These are phyloP conservation scores for Saturnia japonica DNA, from an alignment of 2,888 invertebrate genomes.

Conservation along the genomic window DNA sequence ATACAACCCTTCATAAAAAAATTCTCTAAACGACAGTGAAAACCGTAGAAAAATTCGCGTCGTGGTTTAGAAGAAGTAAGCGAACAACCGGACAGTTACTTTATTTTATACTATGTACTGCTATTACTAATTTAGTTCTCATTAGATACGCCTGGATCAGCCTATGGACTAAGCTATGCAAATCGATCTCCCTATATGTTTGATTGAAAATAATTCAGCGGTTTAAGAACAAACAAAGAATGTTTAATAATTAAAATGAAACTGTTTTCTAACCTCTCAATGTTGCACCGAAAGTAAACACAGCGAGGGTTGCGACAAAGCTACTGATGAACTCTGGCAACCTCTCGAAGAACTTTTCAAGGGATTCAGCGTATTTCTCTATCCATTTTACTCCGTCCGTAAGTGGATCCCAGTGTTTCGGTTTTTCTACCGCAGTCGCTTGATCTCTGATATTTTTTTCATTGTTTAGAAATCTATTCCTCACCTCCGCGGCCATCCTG, in stretches of 20 bases:
- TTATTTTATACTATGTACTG: too few relatives aligned
- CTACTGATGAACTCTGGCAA: constrained; percentile 80
- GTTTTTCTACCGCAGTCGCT: constrained; percentile 30
- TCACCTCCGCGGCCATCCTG: constrained; percentile 33
- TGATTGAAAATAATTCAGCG: not conserved
- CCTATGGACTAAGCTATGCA: too few relatives aligned
- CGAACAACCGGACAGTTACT: too few relatives aligned
- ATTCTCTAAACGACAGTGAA: too few relatives aligned
- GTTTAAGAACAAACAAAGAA: not conserved
- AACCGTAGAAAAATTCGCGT: too few relatives aligned
- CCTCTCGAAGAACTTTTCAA: constrained; percentile 80
- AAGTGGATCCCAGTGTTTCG: constrained; percentile 76
- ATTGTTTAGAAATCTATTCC: constrained; percentile 36
- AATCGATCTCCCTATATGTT: too few relatives aligned
- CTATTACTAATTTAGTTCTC: too few relatives aligned
- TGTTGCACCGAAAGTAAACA: constrained; percentile 84
- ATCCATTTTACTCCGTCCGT: constrained; percentile 83
- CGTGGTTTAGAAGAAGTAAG: too few relatives aligned
- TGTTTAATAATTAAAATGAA: not conserved
- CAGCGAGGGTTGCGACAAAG: constrained; percentile 81
- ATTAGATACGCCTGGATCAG: too few relatives aligned
- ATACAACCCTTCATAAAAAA: too few relatives aligned
- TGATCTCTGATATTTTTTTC: constrained; percentile 24
- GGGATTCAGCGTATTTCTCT: constrained; percentile 77
- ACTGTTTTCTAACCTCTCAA: constrained; percentile 75